phyloP scores from a whole-genome alignment of 1,140 invertebrate genomes.

The Euwallacea fornicatus region DNA sequence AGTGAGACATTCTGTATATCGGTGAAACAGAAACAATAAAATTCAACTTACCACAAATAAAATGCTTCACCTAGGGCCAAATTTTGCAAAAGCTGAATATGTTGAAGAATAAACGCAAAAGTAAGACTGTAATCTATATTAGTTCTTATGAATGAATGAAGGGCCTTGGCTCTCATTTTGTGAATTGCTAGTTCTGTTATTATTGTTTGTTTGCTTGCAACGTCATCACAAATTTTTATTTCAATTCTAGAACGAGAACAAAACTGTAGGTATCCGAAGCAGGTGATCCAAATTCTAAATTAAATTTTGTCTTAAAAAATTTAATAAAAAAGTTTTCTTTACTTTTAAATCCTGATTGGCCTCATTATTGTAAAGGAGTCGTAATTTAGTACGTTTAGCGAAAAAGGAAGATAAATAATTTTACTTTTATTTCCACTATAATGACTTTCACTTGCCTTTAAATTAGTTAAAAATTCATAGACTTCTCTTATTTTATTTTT shows the following conservation, averaged over 20 bases:
- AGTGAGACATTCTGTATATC: slow-evolving; percentile 9
- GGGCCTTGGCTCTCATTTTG: slow-evolving; percentile 15
- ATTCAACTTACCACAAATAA: slow-evolving; percentile 29
- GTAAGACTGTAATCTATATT: too few relatives aligned
- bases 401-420: neutral
- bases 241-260: neutral
- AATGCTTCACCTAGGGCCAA: slow-evolving; percentile 40
- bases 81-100: slow-evolving; percentile 41
- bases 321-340: slow-evolving; percentile 17
- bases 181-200: neutral
- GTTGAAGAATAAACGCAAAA: slow-evolving; percentile 43
- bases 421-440: slow-evolving; percentile 10
- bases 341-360: slow-evolving; percentile 3
- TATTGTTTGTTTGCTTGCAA: slow-evolving; percentile 1
- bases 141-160: slow-evolving; percentile 5
- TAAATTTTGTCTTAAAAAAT: slow-evolving; percentile 17
- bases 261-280: slow-evolving; percentile 18
- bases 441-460: slow-evolving; percentile 9
- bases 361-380: slow-evolving; percentile 1
- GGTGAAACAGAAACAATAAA: slow-evolving; percentile 33
- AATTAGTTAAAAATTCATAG: slow-evolving; percentile 3
- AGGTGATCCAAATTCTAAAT: slow-evolving; percentile 19
- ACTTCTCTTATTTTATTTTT: neutral
- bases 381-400: slow-evolving; percentile 8
- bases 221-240: slow-evolving; percentile 3